A percentile compares a stretch with the other conserved stretches of the same genome.
Conservation (phyloP, 2,888 invertebrate genomes). For the Ceraclea dissimilis region DNA sequence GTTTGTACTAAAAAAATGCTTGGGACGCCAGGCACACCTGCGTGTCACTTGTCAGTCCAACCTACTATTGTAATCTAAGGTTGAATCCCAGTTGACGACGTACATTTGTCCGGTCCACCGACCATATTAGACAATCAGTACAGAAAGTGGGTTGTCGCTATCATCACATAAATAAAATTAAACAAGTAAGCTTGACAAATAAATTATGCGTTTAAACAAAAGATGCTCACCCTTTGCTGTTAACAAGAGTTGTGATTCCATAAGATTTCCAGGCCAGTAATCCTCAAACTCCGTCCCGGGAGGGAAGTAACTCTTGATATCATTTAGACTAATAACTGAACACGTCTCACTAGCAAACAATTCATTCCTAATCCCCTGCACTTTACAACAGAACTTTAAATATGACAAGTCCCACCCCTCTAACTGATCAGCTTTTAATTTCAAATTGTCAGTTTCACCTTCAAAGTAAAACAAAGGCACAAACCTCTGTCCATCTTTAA, state of each 20-base stretch:
- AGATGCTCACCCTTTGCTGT: slow-evolving; percentile 52
- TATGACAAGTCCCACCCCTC: slow-evolving; percentile 91
- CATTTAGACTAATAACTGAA: slow-evolving; percentile 81
- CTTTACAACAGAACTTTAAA: slow-evolving; percentile 90
- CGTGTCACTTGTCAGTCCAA: no score
- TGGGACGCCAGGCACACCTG: no score
- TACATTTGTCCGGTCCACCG: no score
- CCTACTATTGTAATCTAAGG: no score
- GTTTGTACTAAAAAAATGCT: no score
- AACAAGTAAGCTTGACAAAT: no score
- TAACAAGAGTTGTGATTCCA: slow-evolving; percentile 72
- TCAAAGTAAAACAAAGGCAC: slow-evolving; percentile 84
- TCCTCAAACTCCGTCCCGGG: slow-evolving; percentile 85
- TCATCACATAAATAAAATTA: no score
- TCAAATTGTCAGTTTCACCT: slow-evolving; percentile 87
- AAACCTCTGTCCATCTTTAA: slow-evolving; percentile 74
- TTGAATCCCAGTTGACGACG: no score
- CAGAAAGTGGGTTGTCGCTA: no score
- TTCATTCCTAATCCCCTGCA: slow-evolving; percentile 87
- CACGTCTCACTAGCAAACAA: slow-evolving; percentile 86
- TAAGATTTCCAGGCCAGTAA: slow-evolving; percentile 87
- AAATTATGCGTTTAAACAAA: no score
- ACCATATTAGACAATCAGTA: no score
- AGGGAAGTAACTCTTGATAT: slow-evolving; percentile 86
- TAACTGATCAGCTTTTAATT: slow-evolving; percentile 76